Conservation (phyloP, 2,888 invertebrate genomes). For the Sphecodes monilicornis region DNA sequence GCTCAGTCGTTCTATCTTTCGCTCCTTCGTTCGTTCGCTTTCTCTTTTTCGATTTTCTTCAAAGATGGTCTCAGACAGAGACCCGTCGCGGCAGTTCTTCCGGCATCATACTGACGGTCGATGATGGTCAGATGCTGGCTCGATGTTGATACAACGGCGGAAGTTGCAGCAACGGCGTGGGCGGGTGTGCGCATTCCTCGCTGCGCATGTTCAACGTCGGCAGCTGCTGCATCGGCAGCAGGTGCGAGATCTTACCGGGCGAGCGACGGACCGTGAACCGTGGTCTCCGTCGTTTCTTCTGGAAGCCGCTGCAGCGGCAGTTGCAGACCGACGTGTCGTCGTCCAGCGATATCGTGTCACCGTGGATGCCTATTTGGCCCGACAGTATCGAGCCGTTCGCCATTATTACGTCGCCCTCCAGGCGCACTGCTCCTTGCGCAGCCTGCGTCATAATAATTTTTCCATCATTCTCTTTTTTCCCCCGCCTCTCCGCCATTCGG, state of each 20-base stretch:
- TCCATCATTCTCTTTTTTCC: conserved; percentile 2
- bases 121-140: conserved; percentile 82
- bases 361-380: conserved; percentile 86
- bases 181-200: conserved; percentile 76
- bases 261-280: conserved; percentile 86
- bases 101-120: conserved; percentile 38
- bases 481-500: neutral
- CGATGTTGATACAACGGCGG: conserved; percentile 82
- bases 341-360: conserved; percentile 83
- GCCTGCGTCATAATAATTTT: conserved; percentile 87
- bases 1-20: neutral
- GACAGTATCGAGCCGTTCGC: conserved; percentile 96
- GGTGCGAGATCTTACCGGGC: conserved; percentile 86
- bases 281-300: conserved; percentile 82
- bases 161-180: conserved; percentile 81
- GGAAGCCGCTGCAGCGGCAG: conserved; percentile 84
- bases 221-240: conserved; percentile 85
- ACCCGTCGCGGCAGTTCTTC: conserved; percentile 72
- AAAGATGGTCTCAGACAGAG: conserved; percentile 69
- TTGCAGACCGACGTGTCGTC: conserved; percentile 84
- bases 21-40: neutral
- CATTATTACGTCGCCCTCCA: conserved; percentile 99
- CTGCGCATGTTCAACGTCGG: conserved; percentile 74
- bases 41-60: neutral
- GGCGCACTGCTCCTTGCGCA: conserved; percentile 96